Percentiles rank a stretch among this genome's conserved stretches.
Evolutionary conservation across 2,113 vertebrate species (phyloP).

Genomic region (Polypterus bichir): DNA sequence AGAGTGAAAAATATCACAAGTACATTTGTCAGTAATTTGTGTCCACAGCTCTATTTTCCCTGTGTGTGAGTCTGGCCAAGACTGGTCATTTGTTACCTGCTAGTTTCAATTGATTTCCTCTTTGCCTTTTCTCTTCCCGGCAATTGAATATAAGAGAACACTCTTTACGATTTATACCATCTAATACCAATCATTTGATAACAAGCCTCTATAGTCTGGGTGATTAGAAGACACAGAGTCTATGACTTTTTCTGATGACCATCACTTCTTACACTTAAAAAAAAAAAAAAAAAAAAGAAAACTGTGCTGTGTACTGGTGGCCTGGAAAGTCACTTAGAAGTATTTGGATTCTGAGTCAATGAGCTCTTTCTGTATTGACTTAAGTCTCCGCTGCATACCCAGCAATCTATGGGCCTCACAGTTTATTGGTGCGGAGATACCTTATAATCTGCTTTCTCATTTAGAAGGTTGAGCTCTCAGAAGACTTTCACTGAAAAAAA

Average conservation of each 20-base stretch:
- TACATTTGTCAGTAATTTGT: slow-evolving; percentile 35
- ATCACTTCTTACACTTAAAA: background rate
- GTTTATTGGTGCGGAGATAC: too few relatives aligned
- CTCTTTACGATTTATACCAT: slow-evolving; percentile 57
- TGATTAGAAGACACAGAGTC: slow-evolving; percentile 39
- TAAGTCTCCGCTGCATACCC: too few relatives aligned
- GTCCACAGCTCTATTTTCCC: slow-evolving; percentile 41
- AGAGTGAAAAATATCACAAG: slow-evolving; percentile 18
- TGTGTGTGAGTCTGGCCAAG: slow-evolving; percentile 47
- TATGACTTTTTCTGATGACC: background rate
- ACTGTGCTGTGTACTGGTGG: background rate
- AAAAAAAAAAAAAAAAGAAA: background rate
- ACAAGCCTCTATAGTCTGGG: slow-evolving; percentile 58
- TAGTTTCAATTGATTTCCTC: slow-evolving; percentile 65
- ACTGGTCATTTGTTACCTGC: slow-evolving; percentile 62
- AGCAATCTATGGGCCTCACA: too few relatives aligned
- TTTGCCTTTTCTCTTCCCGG: slow-evolving; percentile 43
- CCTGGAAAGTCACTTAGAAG: background rate
- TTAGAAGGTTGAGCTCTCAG: too few relatives aligned
- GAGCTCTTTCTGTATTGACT: background rate
- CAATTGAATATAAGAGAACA: slow-evolving; percentile 40
- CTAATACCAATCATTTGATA: slow-evolving; percentile 65
- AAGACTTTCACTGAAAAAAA: too few relatives aligned
- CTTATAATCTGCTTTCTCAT: too few relatives aligned
- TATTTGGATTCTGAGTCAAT: background rate